phyloP scores from a whole-genome alignment of 2,888 invertebrate genomes.

The Micoletzkya japonica region DNA sequence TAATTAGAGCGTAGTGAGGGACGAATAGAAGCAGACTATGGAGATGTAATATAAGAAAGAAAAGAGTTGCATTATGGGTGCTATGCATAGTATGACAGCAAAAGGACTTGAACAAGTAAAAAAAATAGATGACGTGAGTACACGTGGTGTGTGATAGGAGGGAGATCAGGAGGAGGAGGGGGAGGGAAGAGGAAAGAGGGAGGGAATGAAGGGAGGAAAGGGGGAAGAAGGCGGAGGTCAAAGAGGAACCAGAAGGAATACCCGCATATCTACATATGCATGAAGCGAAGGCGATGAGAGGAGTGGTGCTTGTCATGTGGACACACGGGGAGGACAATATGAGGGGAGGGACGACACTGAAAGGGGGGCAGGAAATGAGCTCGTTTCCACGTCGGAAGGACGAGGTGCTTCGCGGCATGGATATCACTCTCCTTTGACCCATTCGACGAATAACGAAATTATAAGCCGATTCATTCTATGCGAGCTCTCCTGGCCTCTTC shows the following conservation, averaged over 20 bases:
- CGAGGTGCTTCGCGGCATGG: neutral
- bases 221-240: neutral
- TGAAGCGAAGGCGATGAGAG: neutral
- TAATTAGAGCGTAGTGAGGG: conserved; percentile 11
- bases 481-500: too few relatives aligned
- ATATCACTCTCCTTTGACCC: too few relatives aligned
- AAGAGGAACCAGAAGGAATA: neutral
- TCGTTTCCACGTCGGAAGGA: neutral
- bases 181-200: conserved; percentile 10
- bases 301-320: neutral
- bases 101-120: too few relatives aligned
- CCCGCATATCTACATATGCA: neutral
- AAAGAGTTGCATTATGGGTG: conserved; percentile 16
- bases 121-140: too few relatives aligned
- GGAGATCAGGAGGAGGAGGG: neutral
- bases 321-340: neutral
- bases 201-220: neutral
- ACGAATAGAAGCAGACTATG: neutral
- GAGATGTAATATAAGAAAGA: too few relatives aligned
- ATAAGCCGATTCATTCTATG: too few relatives aligned
- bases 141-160: neutral
- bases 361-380: neutral
- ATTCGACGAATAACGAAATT: too few relatives aligned
- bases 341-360: neutral
- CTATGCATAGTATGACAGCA: too few relatives aligned